phyloP scores from a whole-genome alignment of 2,113 vertebrate genomes.

The Steatornis caripensis region DNA sequence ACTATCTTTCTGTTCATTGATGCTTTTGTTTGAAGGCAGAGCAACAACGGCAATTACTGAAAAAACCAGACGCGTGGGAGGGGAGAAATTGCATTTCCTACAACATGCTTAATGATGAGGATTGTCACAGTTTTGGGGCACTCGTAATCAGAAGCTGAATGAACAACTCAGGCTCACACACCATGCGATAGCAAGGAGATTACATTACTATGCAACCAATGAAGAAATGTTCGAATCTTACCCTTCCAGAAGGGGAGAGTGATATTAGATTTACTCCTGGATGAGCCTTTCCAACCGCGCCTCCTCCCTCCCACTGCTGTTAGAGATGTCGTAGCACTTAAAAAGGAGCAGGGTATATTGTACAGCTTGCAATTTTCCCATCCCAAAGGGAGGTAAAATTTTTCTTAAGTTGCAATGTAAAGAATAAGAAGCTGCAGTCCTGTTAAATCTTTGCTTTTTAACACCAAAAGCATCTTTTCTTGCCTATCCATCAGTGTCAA shows the following conservation, averaged over 20 bases:
- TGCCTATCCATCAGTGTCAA: background rate
- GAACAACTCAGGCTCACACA: background rate
- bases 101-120: background rate
- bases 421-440: background rate
- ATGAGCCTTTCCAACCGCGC: background rate
- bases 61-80: accelerated
- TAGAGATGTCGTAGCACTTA: background rate
- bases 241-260: background rate
- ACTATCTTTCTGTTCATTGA: background rate
- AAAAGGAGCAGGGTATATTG: background rate
- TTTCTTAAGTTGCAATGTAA: background rate
- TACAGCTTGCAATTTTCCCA: background rate
- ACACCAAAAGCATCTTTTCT: background rate
- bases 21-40: background rate
- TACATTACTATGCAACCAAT: background rate
- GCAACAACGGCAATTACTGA: background rate
- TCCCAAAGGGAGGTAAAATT: background rate
- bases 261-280: background rate
- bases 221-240: background rate
- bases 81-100: background rate
- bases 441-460: background rate
- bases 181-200: background rate
- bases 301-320: background rate
- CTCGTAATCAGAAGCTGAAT: background rate
- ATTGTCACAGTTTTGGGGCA: background rate